A percentile compares a stretch with the other conserved stretches of the same genome.
Conservation (phyloP, 1,140 invertebrate species). For the Tachypleus tridentatus region DNA sequence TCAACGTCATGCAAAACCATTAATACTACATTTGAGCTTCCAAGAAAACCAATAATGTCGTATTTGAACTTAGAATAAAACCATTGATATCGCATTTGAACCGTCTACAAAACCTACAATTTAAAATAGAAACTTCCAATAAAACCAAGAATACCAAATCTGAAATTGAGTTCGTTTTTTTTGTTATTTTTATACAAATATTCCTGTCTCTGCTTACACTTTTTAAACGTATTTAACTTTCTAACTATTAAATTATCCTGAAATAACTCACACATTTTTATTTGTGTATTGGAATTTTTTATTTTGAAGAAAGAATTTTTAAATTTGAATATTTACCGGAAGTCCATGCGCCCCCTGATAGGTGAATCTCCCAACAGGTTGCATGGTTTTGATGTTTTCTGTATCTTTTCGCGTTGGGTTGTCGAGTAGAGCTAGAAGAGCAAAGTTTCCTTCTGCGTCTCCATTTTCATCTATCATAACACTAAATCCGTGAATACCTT, state of each 20-base stretch:
- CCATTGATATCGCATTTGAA: too few species aligned
- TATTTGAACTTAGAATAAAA: too few species aligned
- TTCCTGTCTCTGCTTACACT: too few species aligned
- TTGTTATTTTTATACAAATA: too few species aligned
- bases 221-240: too few species aligned
- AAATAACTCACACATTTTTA: neutral
- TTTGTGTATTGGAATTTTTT: neutral
- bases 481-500: constrained; percentile 46
- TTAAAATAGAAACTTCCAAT: too few species aligned
- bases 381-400: constrained; percentile 46
- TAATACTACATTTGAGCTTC: too few species aligned
- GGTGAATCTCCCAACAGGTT: constrained; percentile 57
- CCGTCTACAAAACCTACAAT: too few species aligned
- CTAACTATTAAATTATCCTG: neutral
- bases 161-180: too few species aligned
- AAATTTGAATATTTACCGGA: constrained; percentile 29
- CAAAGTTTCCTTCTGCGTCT: constrained; percentile 83
- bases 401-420: constrained; percentile 34
- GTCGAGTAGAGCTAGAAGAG: constrained; percentile 49
- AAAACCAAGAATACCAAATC: too few species aligned
- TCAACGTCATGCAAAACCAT: too few species aligned
- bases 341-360: constrained; percentile 34
- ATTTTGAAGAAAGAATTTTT: neutral
- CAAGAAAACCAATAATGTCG: too few species aligned
- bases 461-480: constrained; percentile 74